phyloP scores from a whole-genome alignment of 2,888 invertebrate species.

The Pandemis corylana region DNA sequence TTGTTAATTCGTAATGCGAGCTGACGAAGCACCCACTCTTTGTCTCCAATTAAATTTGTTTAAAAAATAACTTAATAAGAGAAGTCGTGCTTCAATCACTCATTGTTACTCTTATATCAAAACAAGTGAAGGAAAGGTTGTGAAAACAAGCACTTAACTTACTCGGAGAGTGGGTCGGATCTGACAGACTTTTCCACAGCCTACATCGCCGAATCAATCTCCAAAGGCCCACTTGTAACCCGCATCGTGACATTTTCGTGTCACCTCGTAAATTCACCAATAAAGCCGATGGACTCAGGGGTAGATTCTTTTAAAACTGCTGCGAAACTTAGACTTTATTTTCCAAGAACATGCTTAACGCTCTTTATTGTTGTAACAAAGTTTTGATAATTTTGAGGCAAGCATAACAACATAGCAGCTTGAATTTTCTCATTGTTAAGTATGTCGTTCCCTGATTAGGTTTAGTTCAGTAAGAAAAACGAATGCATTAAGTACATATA shows the following conservation, averaged over 20 bases:
- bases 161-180: conserved; percentile 22
- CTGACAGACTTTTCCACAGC: conserved; percentile 33
- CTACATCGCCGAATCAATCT: conserved; percentile 41
- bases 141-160: conserved; percentile 40
- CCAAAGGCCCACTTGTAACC: conserved; percentile 44
- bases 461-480: too few species aligned
- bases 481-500: too few species aligned
- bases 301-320: conserved; percentile 15
- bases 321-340: neutral
- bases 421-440: too few species aligned
- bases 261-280: conserved; percentile 47
- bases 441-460: too few species aligned
- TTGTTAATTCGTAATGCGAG: neutral
- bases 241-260: conserved; percentile 53
- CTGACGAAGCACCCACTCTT: neutral
- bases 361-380: neutral
- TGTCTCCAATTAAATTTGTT: neutral
- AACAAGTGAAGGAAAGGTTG: conserved; percentile 32
- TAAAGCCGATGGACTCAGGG: conserved; percentile 7
- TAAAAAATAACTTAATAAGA: neutral
- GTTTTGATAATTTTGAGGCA: neutral
- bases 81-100: conserved; percentile 4
- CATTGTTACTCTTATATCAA: conserved; percentile 35
- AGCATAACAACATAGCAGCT: too few species aligned
- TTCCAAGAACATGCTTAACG: neutral